Evolutionary conservation across 2,888 invertebrate genomes (phyloP), one percentile per base, ranked within the genome.

Genomic region (Hyppa rectilinea): DNA sequence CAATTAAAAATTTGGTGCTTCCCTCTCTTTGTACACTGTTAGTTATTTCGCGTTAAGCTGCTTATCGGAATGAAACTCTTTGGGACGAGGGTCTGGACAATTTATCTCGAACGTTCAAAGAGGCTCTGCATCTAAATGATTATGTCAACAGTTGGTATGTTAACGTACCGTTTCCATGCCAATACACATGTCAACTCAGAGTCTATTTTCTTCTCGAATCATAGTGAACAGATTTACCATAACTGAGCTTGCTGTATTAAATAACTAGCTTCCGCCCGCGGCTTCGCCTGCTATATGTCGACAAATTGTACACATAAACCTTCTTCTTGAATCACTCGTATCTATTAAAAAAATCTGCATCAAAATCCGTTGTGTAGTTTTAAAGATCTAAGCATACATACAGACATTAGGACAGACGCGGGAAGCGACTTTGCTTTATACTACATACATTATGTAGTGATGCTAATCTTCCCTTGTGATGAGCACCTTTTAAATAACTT

Each of bases 11-110:
- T 53, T 50, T 36, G 23, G 20, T 2, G 34, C 50, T 36, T 53
- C 31, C 14, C 20, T 31, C 12, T 40, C 29, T 53, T 58, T 50
- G 17, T 60, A 5, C 23, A 55, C 38, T 67, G 53, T 60, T 38
- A 43, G 31, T 76, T 77, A 50, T 40, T 77, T 50, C 1, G n/a
- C 31, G 12, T 40, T 61, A 69, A 74, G 59, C 53, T 36, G 20
- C 60, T 56, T 56, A 77, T 70, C 49, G 10, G 6, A 29, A 40
- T 29, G 20, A 49, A 60, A 55, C 36, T 38, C 31, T 55, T 55
- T 20, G n/a, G 31, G 47, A 40, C 36, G 55, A 69, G 55, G 45
- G 70, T 45, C 36, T 40, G 38, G 9, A 20, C 43, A 69, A 56
- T 61, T 60, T 53, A 75, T 43, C 23, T 47, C 31, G 17, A 10